A percentile compares a stretch with the other conserved stretches of the same genome.
Conservation (phyloP, 1,140 invertebrate species). For the Solenopsis fugax region DNA sequence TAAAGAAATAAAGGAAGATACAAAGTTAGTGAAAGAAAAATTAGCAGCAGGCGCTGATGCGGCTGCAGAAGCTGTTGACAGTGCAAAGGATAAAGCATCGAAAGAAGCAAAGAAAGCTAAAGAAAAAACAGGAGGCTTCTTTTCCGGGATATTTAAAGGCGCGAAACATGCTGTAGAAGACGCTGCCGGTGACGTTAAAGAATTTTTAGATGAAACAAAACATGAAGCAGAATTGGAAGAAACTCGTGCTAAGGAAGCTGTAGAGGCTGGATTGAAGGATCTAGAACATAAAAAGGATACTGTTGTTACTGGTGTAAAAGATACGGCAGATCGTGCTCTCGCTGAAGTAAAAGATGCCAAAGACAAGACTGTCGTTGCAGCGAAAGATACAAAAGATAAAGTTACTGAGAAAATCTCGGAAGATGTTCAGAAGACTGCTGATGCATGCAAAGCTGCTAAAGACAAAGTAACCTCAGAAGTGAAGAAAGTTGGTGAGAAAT, state of each 20-base stretch:
- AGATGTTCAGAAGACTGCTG: constrained; percentile 16
- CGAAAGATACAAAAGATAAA: constrained; percentile 39
- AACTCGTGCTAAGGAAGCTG: constrained; percentile 59
- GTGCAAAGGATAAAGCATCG: constrained; percentile 3
- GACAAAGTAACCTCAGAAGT: background rate
- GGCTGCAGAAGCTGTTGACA: background rate
- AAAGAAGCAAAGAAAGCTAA: constrained; percentile 34
- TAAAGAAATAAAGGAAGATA: constrained; percentile 28
- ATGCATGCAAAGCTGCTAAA: constrained; percentile 20
- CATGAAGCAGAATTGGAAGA: constrained; percentile 33
- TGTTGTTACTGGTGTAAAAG: constrained; percentile 25
- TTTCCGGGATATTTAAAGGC: constrained; percentile 46
- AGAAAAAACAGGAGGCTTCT: constrained; percentile 44
- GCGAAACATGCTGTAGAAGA: constrained; percentile 76
- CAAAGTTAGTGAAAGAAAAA: constrained; percentile 2
- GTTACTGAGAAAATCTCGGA: constrained; percentile 51
- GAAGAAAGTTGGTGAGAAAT: constrained; percentile 35
- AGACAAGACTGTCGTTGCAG: constrained; percentile 50
- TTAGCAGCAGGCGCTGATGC: background rate
- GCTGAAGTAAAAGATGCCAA: constrained; percentile 57
- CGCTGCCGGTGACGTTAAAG: constrained; percentile 76
- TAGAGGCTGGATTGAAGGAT: background rate
- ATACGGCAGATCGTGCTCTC: constrained; percentile 38
- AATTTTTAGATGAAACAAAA: constrained; percentile 41
- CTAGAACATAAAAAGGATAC: constrained; percentile 61